phyloP scores from a whole-genome alignment of 2,797 vertebrate species.

The Anisognathus igniventris region DNA sequence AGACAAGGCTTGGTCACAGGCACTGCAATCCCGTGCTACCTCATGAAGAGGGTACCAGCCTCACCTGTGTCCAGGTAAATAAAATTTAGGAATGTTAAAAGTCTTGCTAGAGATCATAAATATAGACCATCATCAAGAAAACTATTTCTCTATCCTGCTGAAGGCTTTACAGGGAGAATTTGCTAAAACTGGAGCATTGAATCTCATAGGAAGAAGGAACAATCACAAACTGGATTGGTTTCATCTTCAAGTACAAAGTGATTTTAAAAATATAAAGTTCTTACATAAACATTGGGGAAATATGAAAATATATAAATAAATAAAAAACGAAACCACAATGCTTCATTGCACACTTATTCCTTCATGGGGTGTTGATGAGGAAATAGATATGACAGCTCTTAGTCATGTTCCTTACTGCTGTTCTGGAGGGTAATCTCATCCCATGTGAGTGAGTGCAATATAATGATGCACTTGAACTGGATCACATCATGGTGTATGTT shows the following conservation, averaged over 20 bases:
- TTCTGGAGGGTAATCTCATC: background rate
- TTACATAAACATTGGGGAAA: background rate
- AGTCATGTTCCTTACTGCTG: background rate
- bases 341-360: background rate
- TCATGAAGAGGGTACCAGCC: background rate
- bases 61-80: background rate
- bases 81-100: background rate
- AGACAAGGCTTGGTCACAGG: background rate
- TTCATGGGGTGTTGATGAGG: background rate
- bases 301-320: background rate
- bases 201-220: background rate
- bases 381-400: slow-evolving; percentile 8
- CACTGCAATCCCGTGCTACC: background rate
- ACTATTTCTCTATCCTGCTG: background rate
- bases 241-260: background rate
- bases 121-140: background rate
- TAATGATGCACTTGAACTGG: background rate
- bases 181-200: background rate
- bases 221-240: background rate
- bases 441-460: background rate
- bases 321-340: background rate
- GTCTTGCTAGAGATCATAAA: background rate
- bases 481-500: background rate
- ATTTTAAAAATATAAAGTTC: background rate
- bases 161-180: background rate